Conservation (phyloP, 2,797 vertebrate genomes). For the Anguilla pacifica region DNA sequence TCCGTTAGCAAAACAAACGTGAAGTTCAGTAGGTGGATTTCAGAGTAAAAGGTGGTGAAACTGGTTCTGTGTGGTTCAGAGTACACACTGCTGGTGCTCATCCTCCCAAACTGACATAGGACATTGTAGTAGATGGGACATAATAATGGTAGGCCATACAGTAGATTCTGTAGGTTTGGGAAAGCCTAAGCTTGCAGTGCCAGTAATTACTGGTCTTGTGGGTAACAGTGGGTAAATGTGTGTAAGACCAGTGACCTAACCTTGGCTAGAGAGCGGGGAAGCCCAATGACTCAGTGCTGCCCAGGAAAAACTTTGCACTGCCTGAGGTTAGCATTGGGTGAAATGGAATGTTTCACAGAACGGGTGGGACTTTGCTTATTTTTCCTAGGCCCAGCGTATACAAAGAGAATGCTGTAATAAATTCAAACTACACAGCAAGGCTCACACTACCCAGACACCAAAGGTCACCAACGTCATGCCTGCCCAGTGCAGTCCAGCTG, state of each 20-base stretch:
- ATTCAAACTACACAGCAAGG: not conserved
- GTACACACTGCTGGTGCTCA: not conserved
- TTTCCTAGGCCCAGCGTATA: no score
- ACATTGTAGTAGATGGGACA: not conserved
- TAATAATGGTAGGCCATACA: not conserved
- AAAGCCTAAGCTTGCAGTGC: not conserved
- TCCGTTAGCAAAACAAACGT: not conserved
- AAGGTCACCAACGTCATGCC: constrained; percentile 11
- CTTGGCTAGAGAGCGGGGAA: not conserved
- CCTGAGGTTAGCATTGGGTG: constrained; percentile 1
- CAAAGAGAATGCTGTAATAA: not conserved
- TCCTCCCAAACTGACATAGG: not conserved
- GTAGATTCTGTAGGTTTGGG: not conserved
- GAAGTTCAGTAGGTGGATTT: not conserved
- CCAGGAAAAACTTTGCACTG: not conserved
- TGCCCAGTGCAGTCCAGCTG: not conserved
- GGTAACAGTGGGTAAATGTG: not conserved
- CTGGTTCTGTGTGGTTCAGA: not conserved
- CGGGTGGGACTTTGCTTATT: not conserved
- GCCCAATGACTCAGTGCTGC: constrained; percentile 18
- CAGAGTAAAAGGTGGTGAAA: not conserved
- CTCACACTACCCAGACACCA: not conserved
- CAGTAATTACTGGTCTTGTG: not conserved
- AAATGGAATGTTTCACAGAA: not conserved
- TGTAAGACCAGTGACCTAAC: constrained; percentile 19